Base-by-base conservation (phyloP, 2,797 vertebrate genomes). In the Podarcis siculus region DNA sequence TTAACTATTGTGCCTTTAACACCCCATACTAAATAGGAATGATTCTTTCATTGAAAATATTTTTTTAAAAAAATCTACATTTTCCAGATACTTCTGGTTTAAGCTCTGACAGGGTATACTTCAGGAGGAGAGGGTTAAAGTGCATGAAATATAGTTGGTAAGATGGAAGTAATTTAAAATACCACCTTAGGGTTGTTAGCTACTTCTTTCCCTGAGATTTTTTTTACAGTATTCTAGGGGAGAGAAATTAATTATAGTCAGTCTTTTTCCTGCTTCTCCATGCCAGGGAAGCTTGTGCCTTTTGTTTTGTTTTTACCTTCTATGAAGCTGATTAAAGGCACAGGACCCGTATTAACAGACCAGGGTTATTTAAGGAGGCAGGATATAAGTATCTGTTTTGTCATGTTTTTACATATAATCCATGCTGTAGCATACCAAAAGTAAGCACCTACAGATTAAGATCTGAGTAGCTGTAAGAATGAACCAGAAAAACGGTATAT, bases 11-110 rank as follows among this genome's bases (percentile, higher is more conserved):
- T 83, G 78, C 27, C 64, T 81, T 90, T 92, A 37, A 86, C 49
- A 55, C 35, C 77, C 71, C 23, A 86, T 85, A 91, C 25, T 7
- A 92, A 89, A 90, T 64, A 67, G n/a, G 82, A 89, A 87, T 30
- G 1, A 6, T 82, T 86, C 27, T 73, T 93, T 91, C 87, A 87
- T 90, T 91, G 81, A 42, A 87, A 19, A 61, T 35, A 86, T 8
- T 42, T 42, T 7, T 67, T 81, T 1, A 35, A 35, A 37, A 6
- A 73, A 83, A 64, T 23, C 49, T 87, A 42, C 71, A 15, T 84
- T 85, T 15, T n/a, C 75, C 9, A 21, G 15, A 21, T 58, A 19
- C 55, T 75, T 91, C 79, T 80, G 25, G 83, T 61, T 91, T 58
- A 90, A 91, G 79, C 37, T 71, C 1, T 64, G 23, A 35, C 13